Conservation (phyloP, 2,113 vertebrate genomes). For the Zosterops lateralis region DNA sequence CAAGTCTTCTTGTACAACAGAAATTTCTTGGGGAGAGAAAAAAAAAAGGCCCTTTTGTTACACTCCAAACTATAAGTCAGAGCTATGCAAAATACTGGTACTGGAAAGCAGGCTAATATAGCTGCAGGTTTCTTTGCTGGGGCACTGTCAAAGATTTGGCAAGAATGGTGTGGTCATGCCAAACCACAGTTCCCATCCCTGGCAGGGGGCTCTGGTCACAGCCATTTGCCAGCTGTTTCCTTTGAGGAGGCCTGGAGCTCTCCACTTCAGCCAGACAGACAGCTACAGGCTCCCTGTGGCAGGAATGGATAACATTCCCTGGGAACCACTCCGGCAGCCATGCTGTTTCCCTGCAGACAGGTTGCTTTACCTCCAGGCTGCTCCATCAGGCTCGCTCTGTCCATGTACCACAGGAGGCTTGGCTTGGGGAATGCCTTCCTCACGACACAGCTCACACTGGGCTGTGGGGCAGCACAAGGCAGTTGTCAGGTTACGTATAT, state of each 20-base stretch:
- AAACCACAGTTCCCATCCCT: neutral
- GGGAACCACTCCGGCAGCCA: neutral
- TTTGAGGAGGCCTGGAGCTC: neutral
- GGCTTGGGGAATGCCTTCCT: slow-evolving; percentile 50
- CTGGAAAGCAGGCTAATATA: neutral
- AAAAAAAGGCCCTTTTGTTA: neutral
- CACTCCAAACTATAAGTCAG: neutral
- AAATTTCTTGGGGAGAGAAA: slow-evolving; percentile 13
- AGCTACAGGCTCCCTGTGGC: neutral
- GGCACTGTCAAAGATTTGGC: neutral
- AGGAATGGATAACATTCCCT: neutral
- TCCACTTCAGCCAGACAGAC: neutral
- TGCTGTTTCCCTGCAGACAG: rapidly evolving
- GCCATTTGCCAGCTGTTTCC: neutral
- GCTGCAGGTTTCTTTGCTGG: neutral
- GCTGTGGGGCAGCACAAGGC: neutral
- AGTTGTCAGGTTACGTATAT: neutral
- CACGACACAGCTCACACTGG: neutral
- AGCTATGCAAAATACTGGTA: neutral
- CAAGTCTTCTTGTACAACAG: slow-evolving; percentile 24
- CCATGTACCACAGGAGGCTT: neutral
- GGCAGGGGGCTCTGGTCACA: neutral
- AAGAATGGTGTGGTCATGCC: neutral
- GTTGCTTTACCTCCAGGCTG: slow-evolving; percentile 30
- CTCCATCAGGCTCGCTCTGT: neutral